A percentile compares a stretch with the other conserved stretches of the same genome.
Conservation (phyloP, 2,888 invertebrate species). For the Gisinianus flammeolus region DNA sequence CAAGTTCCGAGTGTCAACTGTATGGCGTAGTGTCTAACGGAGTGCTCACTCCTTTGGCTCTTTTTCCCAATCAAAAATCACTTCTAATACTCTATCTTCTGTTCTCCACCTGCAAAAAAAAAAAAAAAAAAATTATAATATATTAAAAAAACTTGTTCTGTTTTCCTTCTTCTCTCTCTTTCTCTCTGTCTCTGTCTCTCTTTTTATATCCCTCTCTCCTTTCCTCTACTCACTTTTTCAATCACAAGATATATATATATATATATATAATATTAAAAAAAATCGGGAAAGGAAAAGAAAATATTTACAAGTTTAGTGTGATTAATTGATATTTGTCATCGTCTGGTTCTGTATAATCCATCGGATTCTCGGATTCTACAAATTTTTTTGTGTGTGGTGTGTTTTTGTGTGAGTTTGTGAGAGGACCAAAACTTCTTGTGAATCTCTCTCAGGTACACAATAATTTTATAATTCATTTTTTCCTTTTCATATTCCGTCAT, state of each 20-base stretch:
- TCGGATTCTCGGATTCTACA: background rate
- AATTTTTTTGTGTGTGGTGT: too few species aligned
- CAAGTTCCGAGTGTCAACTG: conserved; percentile 28
- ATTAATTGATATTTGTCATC: too few species aligned
- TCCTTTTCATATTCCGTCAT: background rate
- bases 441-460: conserved; percentile 1
- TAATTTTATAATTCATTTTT: background rate
- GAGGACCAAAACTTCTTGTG: too few species aligned
- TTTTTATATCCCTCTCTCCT: background rate
- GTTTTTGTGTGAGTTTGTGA: too few species aligned
- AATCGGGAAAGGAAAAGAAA: background rate
- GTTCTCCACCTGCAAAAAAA: background rate
- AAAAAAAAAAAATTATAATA: conserved; percentile 1
- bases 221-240: background rate
- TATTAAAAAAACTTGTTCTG: background rate
- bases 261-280: background rate
- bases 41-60: conserved; percentile 35
- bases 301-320: too few species aligned
- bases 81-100: background rate
- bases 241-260: background rate
- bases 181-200: conserved; percentile 14
- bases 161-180: conserved; percentile 12
- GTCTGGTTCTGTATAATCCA: too few species aligned
- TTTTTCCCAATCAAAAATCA: conserved; percentile 20
- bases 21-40: conserved; percentile 33